phyloP scores from a whole-genome alignment of 2,888 invertebrate genomes.

The Zeuzera pyrina region DNA sequence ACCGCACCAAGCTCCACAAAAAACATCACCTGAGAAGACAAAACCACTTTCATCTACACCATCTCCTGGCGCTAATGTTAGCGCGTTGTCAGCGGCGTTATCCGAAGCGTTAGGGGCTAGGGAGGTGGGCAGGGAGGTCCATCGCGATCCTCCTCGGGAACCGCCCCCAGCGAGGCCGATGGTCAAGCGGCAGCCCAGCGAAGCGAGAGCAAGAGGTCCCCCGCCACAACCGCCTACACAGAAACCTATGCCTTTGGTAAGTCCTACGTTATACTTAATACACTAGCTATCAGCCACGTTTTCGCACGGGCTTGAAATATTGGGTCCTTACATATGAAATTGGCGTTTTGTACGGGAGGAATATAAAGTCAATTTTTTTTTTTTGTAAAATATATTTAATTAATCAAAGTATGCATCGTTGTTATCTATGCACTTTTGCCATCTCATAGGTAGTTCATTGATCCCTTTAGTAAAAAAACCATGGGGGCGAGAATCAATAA shows the following conservation, averaged over 20 bases:
- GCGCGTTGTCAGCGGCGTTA: slow-evolving; percentile 48
- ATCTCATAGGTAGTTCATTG: no score
- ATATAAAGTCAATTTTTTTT: no score
- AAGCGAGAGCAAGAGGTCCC: slow-evolving; percentile 76
- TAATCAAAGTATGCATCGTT: no score
- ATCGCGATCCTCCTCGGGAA: slow-evolving; percentile 30
- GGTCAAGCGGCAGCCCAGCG: slow-evolving; percentile 54
- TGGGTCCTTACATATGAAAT: no score
- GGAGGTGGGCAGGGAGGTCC: slow-evolving; percentile 55
- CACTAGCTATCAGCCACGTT: no score
- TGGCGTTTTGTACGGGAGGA: no score
- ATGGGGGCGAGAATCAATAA: no score
- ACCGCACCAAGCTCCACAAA: slow-evolving; percentile 30
- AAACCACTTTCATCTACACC: slow-evolving; percentile 29
- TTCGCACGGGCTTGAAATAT: no score
- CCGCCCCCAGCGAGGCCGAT: slow-evolving; percentile 32
- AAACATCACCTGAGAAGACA: slow-evolving; percentile 44
- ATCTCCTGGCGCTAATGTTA: slow-evolving; percentile 31
- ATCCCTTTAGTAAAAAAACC: no score
- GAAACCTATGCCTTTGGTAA: slow-evolving; percentile 77
- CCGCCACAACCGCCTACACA: slow-evolving; percentile 87
- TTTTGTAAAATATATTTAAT: no score
- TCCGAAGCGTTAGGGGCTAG: slow-evolving; percentile 46
- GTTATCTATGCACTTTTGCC: no score
- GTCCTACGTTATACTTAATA: slow-evolving; percentile 26